A percentile compares a stretch with the other conserved stretches of the same genome.
Conservation (phyloP, 2,797 vertebrate genomes). For the Pangasius djambal region DNA sequence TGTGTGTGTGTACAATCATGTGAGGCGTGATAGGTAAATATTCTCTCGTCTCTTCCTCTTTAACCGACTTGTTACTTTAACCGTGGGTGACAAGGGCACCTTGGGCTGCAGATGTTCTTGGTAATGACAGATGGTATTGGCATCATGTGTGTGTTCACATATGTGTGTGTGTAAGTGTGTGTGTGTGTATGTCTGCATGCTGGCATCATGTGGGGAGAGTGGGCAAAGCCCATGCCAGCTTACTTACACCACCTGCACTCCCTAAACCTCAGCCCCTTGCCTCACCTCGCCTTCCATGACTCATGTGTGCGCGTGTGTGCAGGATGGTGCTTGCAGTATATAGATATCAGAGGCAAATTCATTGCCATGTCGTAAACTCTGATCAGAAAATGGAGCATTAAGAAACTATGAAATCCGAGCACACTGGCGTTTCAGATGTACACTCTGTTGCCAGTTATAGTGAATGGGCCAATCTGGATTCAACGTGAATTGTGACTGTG, state of each 20-base stretch:
- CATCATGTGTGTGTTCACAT: slow-evolving; percentile 52
- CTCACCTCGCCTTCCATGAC: slow-evolving; percentile 40
- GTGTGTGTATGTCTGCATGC: slow-evolving; percentile 50
- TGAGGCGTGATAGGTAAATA: not conserved
- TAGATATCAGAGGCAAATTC: slow-evolving; percentile 15
- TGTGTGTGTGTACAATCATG: too few species aligned
- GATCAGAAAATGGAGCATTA: slow-evolving; percentile 23
- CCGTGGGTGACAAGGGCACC: slow-evolving; percentile 96
- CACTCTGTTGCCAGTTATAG: slow-evolving; percentile 37
- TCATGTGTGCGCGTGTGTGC: not conserved
- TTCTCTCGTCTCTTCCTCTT: not conserved
- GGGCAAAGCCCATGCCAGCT: slow-evolving; percentile 57
- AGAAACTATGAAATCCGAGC: not conserved
- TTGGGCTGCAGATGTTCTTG: slow-evolving; percentile 95
- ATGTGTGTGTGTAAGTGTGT: slow-evolving; percentile 43
- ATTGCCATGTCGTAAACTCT: not conserved
- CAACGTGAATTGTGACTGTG: slow-evolving; percentile 41
- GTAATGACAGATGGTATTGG: slow-evolving; percentile 88
- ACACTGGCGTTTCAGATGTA: slow-evolving; percentile 21
- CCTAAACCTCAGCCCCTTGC: slow-evolving; percentile 46
- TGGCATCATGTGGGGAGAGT: slow-evolving; percentile 54
- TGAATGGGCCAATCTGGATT: slow-evolving; percentile 47
- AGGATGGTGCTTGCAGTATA: not conserved
- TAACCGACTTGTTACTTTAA: slow-evolving; percentile 80
- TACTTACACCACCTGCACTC: slow-evolving; percentile 59